phyloP scores from a whole-genome alignment of 1,140 invertebrate genomes.

The Druon quercuslanigerum region DNA sequence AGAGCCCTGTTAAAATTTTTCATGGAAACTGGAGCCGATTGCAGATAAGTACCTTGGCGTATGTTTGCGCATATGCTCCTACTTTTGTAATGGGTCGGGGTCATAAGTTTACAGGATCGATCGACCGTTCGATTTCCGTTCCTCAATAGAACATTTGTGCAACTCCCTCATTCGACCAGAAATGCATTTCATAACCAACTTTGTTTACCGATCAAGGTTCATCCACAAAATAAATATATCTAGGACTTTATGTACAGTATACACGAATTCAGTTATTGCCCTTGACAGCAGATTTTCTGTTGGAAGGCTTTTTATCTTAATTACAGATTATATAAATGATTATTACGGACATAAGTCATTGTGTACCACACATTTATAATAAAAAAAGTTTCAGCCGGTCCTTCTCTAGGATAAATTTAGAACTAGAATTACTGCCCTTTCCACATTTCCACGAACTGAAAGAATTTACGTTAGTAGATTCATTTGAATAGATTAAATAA shows the following conservation, averaged over 20 bases:
- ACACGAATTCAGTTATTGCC: background rate
- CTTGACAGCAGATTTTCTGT: no score
- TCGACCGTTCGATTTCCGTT: constrained; percentile 62
- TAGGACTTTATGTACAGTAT: background rate
- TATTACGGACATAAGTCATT: no score
- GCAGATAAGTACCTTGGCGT: constrained; percentile 2
- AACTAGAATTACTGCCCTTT: no score
- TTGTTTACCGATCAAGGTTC: background rate
- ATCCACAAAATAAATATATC: background rate
- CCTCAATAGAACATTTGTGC: constrained; percentile 54
- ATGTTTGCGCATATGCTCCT: constrained; percentile 55
- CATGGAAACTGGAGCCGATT: background rate
- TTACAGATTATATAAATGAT: no score
- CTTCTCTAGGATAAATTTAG: no score
- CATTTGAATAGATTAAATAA: no score
- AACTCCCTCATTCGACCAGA: constrained; percentile 38
- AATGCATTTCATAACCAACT: constrained; percentile 31
- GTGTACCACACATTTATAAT: no score
- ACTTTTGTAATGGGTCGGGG: constrained; percentile 46
- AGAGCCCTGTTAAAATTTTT: background rate
- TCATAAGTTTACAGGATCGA: constrained; percentile 55
- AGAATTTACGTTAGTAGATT: no score
- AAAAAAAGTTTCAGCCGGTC: no score
- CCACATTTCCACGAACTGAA: no score
- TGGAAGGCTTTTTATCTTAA: no score